These are phyloP conservation scores for Parasteatoda tepidariorum DNA, from an alignment of 1,140 invertebrate genomes.

Conservation along the genomic window DNA sequence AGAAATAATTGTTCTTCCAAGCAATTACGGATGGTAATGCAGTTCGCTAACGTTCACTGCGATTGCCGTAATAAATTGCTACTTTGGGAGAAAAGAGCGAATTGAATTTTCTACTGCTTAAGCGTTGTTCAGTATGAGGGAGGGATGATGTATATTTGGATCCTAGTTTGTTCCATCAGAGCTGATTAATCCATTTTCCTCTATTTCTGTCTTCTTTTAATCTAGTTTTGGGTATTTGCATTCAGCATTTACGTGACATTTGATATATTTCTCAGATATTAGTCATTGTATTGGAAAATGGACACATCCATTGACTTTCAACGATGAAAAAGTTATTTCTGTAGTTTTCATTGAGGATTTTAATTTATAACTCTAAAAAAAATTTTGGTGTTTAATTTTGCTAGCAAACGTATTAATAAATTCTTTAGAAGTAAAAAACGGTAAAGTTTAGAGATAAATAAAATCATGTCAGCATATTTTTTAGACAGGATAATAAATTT, in stretches of 20 bases:
- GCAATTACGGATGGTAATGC: conserved; percentile 12
- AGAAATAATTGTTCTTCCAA: conserved; percentile 19
- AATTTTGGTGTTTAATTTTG: too few species aligned
- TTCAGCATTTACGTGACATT: neutral
- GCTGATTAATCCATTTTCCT: neutral
- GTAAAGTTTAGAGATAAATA: neutral
- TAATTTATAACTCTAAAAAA: too few species aligned
- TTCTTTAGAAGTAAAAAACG: neutral
- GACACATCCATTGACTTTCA: neutral
- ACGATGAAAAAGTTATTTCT: neutral
- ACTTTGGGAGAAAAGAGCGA: neutral
- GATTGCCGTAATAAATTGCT: conserved; percentile 10
- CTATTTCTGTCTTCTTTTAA: neutral
- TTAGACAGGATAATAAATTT: too few species aligned
- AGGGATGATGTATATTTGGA: neutral
- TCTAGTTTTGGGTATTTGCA: neutral
- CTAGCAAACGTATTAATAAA: too few species aligned
- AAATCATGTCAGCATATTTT: neutral
- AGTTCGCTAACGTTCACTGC: neutral
- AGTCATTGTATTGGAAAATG: neutral
- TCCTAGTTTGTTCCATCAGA: neutral
- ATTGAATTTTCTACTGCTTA: neutral
- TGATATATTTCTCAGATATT: neutral
- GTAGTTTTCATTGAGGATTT: neutral
- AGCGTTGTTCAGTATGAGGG: too few species aligned